Evolutionary conservation across 2,888 invertebrate genomes (phyloP).

Genomic region (Apotomis betuletana): DNA sequence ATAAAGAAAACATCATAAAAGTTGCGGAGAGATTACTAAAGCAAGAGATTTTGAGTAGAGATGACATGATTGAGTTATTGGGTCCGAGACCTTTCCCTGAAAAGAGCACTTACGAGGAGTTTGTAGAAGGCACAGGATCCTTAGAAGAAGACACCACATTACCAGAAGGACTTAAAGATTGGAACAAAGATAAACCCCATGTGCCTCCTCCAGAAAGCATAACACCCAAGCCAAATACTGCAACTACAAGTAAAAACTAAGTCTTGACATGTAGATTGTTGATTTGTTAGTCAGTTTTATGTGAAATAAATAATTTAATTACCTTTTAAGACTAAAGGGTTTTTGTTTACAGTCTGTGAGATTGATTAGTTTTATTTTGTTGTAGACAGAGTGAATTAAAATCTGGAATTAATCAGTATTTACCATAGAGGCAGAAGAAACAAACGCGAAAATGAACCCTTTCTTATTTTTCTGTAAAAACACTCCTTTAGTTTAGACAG

Average conservation of each 20-base stretch:
- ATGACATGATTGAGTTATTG: conserved; percentile 98
- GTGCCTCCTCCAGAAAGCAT: conserved; percentile 59
- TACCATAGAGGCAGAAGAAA: conserved; percentile 31
- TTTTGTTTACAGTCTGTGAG: conserved; percentile 56
- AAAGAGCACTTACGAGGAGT: conserved; percentile 99
- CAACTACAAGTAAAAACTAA: conserved; percentile 67
- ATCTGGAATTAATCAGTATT: conserved; percentile 49
- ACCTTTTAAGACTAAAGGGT: conserved; percentile 73
- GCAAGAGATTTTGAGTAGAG: conserved; percentile 96
- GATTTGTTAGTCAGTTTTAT: conserved; percentile 66
- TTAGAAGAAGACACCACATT: conserved; percentile 97
- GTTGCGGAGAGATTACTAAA: conserved; percentile 94
- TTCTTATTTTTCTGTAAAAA: background rate
- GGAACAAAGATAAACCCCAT: conserved; percentile 90
- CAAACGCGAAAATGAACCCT: background rate
- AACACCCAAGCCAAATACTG: conserved; percentile 50
- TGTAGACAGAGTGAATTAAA: conserved; percentile 51
- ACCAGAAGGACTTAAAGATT: conserved; percentile 97
- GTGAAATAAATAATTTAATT: conserved; percentile 71
- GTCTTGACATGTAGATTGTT: conserved; percentile 58
- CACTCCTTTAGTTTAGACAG: background rate
- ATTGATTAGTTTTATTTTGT: conserved; percentile 45
- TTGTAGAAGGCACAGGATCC: conserved; percentile 99
- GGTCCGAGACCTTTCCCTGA: conserved; percentile 98
- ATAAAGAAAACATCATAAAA: conserved; percentile 94